These are phyloP conservation scores for Ormyrus nitidulus DNA, from an alignment of 2,888 invertebrate genomes.

Conservation along the genomic window DNA sequence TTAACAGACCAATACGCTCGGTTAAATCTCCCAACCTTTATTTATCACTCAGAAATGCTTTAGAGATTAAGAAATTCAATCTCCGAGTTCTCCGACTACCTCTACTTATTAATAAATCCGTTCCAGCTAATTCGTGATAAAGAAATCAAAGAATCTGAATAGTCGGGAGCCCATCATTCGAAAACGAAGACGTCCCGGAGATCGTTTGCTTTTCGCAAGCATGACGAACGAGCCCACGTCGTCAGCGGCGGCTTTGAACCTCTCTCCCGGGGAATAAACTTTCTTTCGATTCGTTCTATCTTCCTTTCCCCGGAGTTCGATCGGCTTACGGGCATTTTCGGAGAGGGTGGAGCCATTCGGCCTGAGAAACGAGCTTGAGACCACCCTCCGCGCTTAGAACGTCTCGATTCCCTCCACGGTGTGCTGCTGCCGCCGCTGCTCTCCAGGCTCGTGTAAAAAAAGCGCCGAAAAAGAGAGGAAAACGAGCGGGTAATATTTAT, in stretches of 20 bases:
- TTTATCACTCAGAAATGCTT: too few relatives aligned
- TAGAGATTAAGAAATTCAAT: too few relatives aligned
- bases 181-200: constrained; percentile 34
- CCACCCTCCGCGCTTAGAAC: constrained; percentile 71
- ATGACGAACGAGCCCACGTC: constrained; percentile 39
- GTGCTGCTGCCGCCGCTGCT: background rate
- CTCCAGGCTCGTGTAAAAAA: constrained; percentile 7
- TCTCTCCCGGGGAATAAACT: constrained; percentile 50
- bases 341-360: constrained; percentile 63
- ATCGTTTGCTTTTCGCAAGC: constrained; percentile 26
- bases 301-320: background rate
- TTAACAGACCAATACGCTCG: too few relatives aligned
- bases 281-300: constrained; percentile 36
- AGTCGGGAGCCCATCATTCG: background rate
- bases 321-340: constrained; percentile 9
- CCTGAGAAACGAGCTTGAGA: constrained; percentile 72
- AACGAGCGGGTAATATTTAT: constrained; percentile 60
- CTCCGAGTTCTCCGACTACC: too few relatives aligned
- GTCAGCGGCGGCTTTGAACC: constrained; percentile 57
- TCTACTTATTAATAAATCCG: background rate
- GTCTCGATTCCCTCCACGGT: constrained; percentile 52
- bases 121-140: constrained; percentile 3
- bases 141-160: constrained; percentile 40
- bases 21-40: too few relatives aligned
- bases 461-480: constrained; percentile 21